Percentiles rank a stretch among this genome's conserved stretches.
Evolutionary conservation across 2,797 vertebrate genomes (phyloP).

Genomic region (Catharus ustulatus): DNA sequence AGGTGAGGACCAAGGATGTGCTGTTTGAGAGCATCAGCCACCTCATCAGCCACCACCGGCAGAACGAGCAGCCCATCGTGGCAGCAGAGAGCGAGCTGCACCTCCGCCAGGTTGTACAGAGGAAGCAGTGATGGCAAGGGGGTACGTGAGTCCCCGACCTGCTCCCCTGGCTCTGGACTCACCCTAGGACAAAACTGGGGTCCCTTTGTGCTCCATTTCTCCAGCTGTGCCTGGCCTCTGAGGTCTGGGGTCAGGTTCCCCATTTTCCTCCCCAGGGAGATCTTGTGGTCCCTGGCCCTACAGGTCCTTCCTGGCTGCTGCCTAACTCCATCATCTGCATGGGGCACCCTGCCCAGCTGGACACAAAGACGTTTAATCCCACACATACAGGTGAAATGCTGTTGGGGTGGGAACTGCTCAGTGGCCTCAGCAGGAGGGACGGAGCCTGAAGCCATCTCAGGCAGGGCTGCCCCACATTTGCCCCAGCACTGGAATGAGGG

Average conservation of each 20-base stretch:
- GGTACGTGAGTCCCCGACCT: background rate
- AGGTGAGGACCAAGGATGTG: slow-evolving; percentile 98
- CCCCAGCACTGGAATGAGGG: background rate
- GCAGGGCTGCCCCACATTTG: background rate
- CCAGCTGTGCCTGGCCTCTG: background rate
- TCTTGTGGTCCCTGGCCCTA: background rate
- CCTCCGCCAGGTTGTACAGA: slow-evolving; percentile 88
- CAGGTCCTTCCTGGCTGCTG: background rate
- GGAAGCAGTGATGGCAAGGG: slow-evolving; percentile 79
- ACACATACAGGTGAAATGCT: rapidly evolving
- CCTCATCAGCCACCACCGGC: slow-evolving; percentile 92
- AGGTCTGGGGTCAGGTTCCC: background rate
- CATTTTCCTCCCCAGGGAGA: rapidly evolving
- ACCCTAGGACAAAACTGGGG: background rate
- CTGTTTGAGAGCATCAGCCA: slow-evolving; percentile 97
- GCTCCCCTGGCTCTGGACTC: background rate
- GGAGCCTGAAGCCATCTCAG: rapidly evolving
- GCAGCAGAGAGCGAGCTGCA: slow-evolving; percentile 94
- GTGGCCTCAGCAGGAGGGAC: background rate
- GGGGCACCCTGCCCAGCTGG: background rate
- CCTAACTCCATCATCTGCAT: background rate
- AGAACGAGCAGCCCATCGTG: slow-evolving; percentile 92
- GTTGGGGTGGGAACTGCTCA: background rate
- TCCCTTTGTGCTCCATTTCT: background rate
- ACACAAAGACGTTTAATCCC: background rate